Evolutionary conservation across 2,797 vertebrate genomes (phyloP).

Genomic region (Dendrocincla tyrannina): DNA sequence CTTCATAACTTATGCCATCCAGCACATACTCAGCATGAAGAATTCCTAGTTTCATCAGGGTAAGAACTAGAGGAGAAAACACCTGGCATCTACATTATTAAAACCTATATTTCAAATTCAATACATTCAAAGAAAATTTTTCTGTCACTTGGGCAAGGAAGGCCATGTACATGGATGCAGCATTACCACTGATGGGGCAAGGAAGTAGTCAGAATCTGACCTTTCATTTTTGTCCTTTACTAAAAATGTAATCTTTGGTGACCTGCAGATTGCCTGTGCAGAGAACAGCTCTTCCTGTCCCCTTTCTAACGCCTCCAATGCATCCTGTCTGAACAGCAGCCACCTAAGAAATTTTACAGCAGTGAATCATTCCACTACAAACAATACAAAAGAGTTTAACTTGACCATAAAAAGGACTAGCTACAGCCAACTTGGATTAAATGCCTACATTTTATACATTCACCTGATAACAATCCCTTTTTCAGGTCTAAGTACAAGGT

Average conservation of each 20-base stretch:
- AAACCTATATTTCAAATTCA: neutral
- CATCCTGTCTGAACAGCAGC: slow-evolving; percentile 79
- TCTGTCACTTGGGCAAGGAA: neutral
- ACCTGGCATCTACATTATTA: neutral
- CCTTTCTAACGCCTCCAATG: slow-evolving; percentile 67
- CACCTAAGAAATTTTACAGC: slow-evolving; percentile 72
- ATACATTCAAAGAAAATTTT: neutral
- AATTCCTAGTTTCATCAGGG: neutral
- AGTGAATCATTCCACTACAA: slow-evolving; percentile 74
- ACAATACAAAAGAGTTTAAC: slow-evolving; percentile 51
- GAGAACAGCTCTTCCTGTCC: slow-evolving; percentile 74
- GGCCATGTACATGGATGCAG: neutral
- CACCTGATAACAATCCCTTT: neutral
- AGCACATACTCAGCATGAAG: neutral
- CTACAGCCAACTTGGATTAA: neutral
- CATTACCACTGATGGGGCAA: neutral
- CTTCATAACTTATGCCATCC: neutral
- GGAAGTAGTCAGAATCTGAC: slow-evolving; percentile 17
- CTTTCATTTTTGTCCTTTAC: slow-evolving; percentile 60
- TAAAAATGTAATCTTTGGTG: slow-evolving; percentile 73
- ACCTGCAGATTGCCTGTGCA: slow-evolving; percentile 69
- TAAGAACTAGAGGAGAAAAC: neutral
- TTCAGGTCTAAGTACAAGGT: neutral
- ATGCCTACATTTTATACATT: neutral
- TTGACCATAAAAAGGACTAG: slow-evolving; percentile 42